These are phyloP conservation scores for Mormyrus iriodes DNA, from an alignment of 2,113 vertebrate species.

Conservation along the genomic window DNA sequence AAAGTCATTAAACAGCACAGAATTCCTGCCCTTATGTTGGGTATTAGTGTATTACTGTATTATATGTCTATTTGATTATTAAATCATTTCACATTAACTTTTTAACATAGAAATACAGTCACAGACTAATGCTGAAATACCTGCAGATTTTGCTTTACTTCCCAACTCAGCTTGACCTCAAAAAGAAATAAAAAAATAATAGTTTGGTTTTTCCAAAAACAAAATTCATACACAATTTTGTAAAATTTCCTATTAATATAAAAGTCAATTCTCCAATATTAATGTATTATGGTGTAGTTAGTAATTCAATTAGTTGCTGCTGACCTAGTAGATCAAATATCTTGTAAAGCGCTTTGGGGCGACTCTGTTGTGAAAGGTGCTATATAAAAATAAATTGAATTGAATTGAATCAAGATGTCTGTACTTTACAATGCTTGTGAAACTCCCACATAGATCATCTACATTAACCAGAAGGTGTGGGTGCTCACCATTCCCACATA, in stretches of 20 bases:
- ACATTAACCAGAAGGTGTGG: neutral
- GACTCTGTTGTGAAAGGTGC: no score
- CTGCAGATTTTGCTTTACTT: constrained; percentile 30
- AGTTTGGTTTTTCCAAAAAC: neutral
- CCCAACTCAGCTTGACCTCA: constrained; percentile 30
- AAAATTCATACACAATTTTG: neutral
- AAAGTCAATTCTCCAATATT: neutral
- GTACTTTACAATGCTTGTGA: neutral
- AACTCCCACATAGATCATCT: neutral
- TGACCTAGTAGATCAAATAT: neutral
- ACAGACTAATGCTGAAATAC: constrained; percentile 17
- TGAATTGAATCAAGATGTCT: neutral
- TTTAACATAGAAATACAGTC: neutral
- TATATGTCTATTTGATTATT: neutral
- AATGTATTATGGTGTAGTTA: neutral
- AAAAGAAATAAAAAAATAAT: neutral
- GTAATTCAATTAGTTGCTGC: neutral
- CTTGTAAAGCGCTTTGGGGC: no score
- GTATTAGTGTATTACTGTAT: neutral
- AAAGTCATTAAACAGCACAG: neutral
- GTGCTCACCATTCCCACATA: constrained; percentile 30
- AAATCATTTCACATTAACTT: neutral
- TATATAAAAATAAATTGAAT: no score
- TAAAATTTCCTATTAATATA: neutral
- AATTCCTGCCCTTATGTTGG: neutral